Conservation (phyloP, 2,888 invertebrate species). For the Polydrusus tereticollis region DNA sequence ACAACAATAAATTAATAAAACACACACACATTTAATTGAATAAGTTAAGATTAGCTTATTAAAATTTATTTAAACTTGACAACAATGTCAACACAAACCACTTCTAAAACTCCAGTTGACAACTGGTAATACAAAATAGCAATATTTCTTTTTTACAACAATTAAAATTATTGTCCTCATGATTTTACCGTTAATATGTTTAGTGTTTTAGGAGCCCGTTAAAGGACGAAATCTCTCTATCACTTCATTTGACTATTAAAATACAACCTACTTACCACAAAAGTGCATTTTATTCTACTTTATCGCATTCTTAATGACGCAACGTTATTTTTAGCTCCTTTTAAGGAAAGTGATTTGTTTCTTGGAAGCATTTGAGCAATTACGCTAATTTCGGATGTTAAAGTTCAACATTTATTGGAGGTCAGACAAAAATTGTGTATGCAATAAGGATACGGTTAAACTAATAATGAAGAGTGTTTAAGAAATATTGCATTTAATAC, state of each 20-base stretch:
- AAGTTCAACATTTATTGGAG: constrained; percentile 26
- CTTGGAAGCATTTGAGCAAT: constrained; percentile 38
- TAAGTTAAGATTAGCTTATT: too few relatives aligned
- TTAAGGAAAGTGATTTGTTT: constrained; percentile 41
- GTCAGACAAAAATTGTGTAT: constrained; percentile 9
- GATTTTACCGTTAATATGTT: too few relatives aligned
- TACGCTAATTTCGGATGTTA: constrained; percentile 32
- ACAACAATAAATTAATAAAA: too few relatives aligned
- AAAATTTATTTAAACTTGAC: too few relatives aligned
- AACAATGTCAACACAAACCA: too few relatives aligned
- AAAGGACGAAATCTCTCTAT: not conserved
- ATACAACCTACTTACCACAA: constrained; percentile 23
- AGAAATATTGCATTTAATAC: not conserved
- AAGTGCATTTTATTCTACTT: constrained; percentile 22
- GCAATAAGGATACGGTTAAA: not conserved
- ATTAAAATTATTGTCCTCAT: too few relatives aligned
- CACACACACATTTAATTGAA: too few relatives aligned
- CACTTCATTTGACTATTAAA: not conserved
- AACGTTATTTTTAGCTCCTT: constrained; percentile 46
- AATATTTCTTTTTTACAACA: too few relatives aligned
- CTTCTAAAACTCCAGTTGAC: too few relatives aligned
- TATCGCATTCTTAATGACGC: constrained; percentile 31
- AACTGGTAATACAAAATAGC: too few relatives aligned
- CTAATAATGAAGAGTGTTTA: not conserved
- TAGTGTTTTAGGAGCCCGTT: too few relatives aligned